Percentiles rank a stretch among this genome's conserved stretches.
phyloP scores from a whole-genome alignment of 2,888 invertebrate species.

The Eulithis testata region DNA sequence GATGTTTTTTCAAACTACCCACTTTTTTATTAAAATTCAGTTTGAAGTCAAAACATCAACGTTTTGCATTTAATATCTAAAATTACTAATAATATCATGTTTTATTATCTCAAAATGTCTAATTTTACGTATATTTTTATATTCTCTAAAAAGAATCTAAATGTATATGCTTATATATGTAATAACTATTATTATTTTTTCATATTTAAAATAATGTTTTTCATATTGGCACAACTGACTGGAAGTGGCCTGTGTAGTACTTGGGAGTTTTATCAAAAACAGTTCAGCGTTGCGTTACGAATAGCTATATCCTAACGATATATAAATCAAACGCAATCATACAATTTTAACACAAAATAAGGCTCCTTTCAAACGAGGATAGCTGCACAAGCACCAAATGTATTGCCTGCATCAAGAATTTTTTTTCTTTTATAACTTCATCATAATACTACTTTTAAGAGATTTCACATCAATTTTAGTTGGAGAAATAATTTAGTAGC shows the following conservation, averaged over 20 bases:
- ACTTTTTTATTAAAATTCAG: not conserved
- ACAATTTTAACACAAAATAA: conserved; percentile 28
- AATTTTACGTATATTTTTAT: conserved; percentile 46
- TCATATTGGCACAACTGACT: conserved; percentile 78
- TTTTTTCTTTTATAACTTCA: too few species aligned
- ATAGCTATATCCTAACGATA: conserved; percentile 72
- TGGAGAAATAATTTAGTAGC: too few species aligned
- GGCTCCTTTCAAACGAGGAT: conserved; percentile 10
- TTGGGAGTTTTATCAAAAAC: conserved; percentile 34
- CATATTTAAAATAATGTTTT: conserved; percentile 70
- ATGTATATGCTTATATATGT: conserved; percentile 74
- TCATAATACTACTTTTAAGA: too few species aligned
- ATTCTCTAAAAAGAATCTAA: conserved; percentile 49
- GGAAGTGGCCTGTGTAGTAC: conserved; percentile 56
- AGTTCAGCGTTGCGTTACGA: conserved; percentile 58
- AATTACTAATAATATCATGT: conserved; percentile 43
- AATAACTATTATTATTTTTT: conserved; percentile 70
- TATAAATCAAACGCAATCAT: conserved; percentile 72
- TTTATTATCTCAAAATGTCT: conserved; percentile 39
- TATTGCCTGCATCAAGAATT: too few species aligned
- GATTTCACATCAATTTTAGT: too few species aligned
- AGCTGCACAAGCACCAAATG: not conserved
- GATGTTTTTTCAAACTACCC: too few species aligned
- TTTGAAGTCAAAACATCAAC: conserved; percentile 26
- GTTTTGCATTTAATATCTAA: conserved; percentile 37